These are phyloP conservation scores for Bos indicus DNA, from an alignment of 2,113 vertebrate species.

Conservation along the genomic window DNA sequence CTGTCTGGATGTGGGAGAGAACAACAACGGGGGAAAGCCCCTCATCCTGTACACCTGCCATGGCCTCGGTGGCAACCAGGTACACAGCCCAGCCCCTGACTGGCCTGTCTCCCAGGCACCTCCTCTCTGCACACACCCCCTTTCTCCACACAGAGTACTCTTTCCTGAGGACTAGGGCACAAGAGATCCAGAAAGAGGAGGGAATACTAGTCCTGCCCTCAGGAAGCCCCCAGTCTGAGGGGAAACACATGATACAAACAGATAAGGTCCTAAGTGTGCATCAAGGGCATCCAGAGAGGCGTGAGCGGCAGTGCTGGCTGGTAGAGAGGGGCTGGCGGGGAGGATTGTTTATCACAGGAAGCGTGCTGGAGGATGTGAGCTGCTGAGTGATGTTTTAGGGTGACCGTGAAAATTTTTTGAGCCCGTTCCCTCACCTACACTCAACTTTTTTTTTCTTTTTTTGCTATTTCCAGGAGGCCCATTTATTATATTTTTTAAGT, in stretches of 20 bases:
- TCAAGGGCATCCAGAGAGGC: neutral
- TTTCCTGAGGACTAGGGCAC: neutral
- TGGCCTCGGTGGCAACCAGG: conserved; percentile 98
- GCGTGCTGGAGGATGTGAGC: neutral
- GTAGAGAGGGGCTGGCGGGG: neutral
- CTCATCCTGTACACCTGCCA: conserved; percentile 95
- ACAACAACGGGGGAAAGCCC: conserved; percentile 89
- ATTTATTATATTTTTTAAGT: neutral
- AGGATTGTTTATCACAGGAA: neutral
- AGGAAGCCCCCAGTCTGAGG: neutral
- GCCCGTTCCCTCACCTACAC: neutral
- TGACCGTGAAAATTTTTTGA: neutral
- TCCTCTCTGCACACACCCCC: neutral
- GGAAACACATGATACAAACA: neutral
- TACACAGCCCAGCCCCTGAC: conserved; percentile 45
- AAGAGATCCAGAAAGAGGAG: neutral
- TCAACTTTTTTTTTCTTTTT: neutral
- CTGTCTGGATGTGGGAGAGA: conserved; percentile 93
- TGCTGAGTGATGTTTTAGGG: neutral
- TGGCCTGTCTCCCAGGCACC: neutral
- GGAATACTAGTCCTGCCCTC: neutral
- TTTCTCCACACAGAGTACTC: neutral
- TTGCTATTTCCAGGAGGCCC: neutral
- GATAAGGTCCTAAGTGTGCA: neutral
- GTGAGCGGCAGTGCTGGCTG: neutral